Conservation (phyloP, 2,113 vertebrate genomes). For the Corythornis vintsioides region DNA sequence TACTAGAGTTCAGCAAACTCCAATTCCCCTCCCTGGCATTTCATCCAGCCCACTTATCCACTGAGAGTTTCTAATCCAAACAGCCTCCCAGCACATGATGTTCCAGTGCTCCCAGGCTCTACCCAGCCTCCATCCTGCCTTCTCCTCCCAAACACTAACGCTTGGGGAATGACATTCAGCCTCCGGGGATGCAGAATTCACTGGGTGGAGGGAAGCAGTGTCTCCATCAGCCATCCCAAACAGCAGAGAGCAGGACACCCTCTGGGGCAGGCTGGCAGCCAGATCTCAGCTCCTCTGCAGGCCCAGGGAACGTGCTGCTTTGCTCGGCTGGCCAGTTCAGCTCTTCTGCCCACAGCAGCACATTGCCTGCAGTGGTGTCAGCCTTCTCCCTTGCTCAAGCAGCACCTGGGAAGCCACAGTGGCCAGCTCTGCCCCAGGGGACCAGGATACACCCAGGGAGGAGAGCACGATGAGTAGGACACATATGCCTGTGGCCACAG, state of each 20-base stretch:
- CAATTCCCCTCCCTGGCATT: slow-evolving; percentile 51
- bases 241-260: neutral
- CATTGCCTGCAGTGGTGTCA: neutral
- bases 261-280: neutral
- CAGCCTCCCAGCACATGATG: slow-evolving; percentile 51
- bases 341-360: neutral
- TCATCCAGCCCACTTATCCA: slow-evolving; percentile 35
- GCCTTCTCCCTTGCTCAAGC: neutral
- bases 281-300: neutral
- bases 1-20: slow-evolving; percentile 57
- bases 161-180: neutral
- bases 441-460: accelerated
- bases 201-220: neutral
- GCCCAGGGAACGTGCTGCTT: neutral
- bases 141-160: neutral
- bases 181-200: neutral
- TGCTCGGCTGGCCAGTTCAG: neutral
- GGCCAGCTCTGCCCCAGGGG: neutral
- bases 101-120: slow-evolving; percentile 24
- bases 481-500: accelerated
- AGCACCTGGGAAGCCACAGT: neutral
- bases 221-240: neutral
- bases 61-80: slow-evolving; percentile 58
- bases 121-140: neutral
- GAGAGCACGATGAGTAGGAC: neutral